Conservation (phyloP, 2,888 invertebrate species). For the Sylvicola fuscatus region DNA sequence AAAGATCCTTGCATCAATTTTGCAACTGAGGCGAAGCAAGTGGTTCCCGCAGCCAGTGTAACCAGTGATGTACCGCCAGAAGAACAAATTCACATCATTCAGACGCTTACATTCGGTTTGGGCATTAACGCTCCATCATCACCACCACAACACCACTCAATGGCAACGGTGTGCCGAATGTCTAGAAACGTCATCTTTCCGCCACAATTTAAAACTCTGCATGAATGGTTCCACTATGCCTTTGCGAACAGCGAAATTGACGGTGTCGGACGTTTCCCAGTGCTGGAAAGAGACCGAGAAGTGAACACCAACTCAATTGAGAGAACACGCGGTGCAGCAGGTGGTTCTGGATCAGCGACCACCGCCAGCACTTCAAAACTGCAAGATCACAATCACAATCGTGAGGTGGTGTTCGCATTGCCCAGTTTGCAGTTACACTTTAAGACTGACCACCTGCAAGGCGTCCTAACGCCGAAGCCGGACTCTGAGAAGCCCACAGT, state of each 20-base stretch:
- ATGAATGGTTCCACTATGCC: constrained; percentile 95
- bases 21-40: constrained; percentile 81
- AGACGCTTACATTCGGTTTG: constrained; percentile 74
- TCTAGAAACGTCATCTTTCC: constrained; percentile 83
- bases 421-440: constrained; percentile 84
- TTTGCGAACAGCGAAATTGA: constrained; percentile 89
- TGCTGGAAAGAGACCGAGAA: constrained; percentile 56
- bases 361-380: constrained; percentile 37
- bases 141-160: constrained; percentile 55
- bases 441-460: constrained; percentile 80
- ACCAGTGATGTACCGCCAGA: background rate
- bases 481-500: constrained; percentile 68
- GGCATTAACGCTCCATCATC: constrained; percentile 46
- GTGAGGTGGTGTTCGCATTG: constrained; percentile 92
- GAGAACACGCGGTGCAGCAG: constrained; percentile 27
- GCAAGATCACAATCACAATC: constrained; percentile 61
- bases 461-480: constrained; percentile 44
- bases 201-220: constrained; percentile 82
- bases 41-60: constrained; percentile 34
- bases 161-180: constrained; percentile 87
- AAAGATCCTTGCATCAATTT: constrained; percentile 85
- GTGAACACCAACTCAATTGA: constrained; percentile 33
- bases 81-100: constrained; percentile 51
- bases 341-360: constrained; percentile 12
- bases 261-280: constrained; percentile 87